phyloP scores from a whole-genome alignment of 2,113 vertebrate genomes.

The Sturnira hondurensis region DNA sequence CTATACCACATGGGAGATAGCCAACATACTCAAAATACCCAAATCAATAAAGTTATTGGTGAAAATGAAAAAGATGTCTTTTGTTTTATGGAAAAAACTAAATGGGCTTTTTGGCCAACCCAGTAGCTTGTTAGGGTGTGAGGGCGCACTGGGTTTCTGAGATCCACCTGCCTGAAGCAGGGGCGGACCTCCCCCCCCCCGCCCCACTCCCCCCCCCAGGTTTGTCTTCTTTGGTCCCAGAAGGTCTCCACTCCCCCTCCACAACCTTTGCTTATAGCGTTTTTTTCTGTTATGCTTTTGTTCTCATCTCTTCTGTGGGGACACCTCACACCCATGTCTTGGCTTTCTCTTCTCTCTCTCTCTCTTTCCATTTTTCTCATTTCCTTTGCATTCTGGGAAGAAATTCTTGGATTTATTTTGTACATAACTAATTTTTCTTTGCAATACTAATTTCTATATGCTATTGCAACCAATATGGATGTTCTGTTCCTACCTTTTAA shows the following conservation, averaged over 20 bases:
- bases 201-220: accelerated
- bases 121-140: too few species aligned
- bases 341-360: neutral
- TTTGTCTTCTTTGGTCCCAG: neutral
- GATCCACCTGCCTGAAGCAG: neutral
- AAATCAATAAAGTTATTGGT: too few species aligned
- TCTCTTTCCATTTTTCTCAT: neutral
- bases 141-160: neutral
- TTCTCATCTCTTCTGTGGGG: neutral
- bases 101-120: neutral
- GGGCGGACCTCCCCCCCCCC: accelerated
- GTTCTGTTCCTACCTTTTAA: neutral
- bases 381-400: neutral
- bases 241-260: accelerated
- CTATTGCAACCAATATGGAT: neutral
- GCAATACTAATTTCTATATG: neutral
- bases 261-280: neutral
- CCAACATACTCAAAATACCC: too few species aligned
- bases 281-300: neutral
- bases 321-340: neutral
- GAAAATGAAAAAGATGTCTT: too few species aligned
- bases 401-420: neutral
- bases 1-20: too few species aligned
- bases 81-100: too few species aligned
- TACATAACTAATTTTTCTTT: neutral